These are phyloP conservation scores for Dendrocopos noguchii DNA, from an alignment of 2,113 vertebrate genomes.

Conservation along the genomic window DNA sequence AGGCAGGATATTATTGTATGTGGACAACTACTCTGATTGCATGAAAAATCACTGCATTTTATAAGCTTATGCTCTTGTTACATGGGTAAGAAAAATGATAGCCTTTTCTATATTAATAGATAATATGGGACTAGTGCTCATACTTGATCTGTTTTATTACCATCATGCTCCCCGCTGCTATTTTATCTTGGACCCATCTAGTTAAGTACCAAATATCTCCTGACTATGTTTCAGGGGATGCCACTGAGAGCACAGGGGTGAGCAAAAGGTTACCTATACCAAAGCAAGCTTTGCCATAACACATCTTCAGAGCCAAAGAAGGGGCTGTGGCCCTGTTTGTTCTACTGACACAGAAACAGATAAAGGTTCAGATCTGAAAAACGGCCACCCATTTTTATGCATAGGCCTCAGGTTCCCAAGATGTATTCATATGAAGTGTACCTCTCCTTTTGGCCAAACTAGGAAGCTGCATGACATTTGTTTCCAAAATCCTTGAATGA, in stretches of 20 bases:
- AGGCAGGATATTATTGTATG: neutral
- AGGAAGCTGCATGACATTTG: neutral
- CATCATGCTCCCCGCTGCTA: neutral
- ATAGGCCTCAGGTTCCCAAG: neutral
- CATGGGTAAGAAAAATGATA: neutral
- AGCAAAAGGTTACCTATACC: neutral
- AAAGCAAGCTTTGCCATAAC: neutral
- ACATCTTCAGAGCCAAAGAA: neutral
- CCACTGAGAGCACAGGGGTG: accelerated
- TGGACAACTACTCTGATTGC: neutral
- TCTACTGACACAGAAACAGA: neutral
- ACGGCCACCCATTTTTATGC: neutral
- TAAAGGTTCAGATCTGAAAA: neutral
- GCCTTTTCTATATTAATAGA: neutral
- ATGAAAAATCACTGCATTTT: neutral
- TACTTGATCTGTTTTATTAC: neutral
- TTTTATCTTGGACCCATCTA: neutral
- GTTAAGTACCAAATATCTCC: neutral
- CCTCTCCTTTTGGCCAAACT: neutral
- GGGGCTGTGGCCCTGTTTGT: neutral
- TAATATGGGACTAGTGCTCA: neutral
- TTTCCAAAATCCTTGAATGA: neutral
- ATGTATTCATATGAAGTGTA: accelerated
- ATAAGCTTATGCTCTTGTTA: neutral
- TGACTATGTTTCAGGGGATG: neutral